Base-by-base conservation (phyloP, 2,113 vertebrate genomes). In the Mesocricetus auratus region DNA sequence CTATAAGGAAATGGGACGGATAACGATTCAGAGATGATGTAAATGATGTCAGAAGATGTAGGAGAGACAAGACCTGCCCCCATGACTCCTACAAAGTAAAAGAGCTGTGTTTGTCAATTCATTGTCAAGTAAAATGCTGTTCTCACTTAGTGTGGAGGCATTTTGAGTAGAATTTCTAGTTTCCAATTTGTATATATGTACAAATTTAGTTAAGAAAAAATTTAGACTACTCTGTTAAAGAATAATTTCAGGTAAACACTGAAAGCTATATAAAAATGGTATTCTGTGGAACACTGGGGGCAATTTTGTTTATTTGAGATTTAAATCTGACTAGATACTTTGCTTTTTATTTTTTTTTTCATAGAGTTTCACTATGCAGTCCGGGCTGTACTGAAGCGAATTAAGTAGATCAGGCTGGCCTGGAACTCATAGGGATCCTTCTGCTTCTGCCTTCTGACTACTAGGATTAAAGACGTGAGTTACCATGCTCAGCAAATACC, bases 141-240 rank as follows among this genome's bases (percentile, higher is more conserved):
- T 68, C 10, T 74, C 73, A 90, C 47, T 53, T 79, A 60, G n/a
- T 56, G 21, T 7, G 85, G 29, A 68, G 29, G 7, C 11, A 56
- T 13, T 89, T 71, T 58, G 11, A 60, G 9, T 39, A 64, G 64
- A 74, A 86, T 91, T 93, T 42, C 58, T 60, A 82, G 56, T 82
- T 95, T 92, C 29, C 58, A 47, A 19, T 26, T 90, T 94, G 36
- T 45, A 58, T 4, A 58, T 22, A 12, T 79, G n/a, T 9, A 19
- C 11, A 71, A 13, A 81, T 56, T 91, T 83, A 94, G 71, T 33
- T 83, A 86, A 91, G n/a, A 85, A 69, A 94, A 93, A 93, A 79
- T 36, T 13, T 69, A 90, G 17, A 42, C 56, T 89, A 1, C 68
- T 5, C 11, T 91, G 29, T 87, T 90, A 66, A n/a, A 36, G 12